Conservation (phyloP, 2,797 vertebrate species). For the Denticeps clupeoides region DNA sequence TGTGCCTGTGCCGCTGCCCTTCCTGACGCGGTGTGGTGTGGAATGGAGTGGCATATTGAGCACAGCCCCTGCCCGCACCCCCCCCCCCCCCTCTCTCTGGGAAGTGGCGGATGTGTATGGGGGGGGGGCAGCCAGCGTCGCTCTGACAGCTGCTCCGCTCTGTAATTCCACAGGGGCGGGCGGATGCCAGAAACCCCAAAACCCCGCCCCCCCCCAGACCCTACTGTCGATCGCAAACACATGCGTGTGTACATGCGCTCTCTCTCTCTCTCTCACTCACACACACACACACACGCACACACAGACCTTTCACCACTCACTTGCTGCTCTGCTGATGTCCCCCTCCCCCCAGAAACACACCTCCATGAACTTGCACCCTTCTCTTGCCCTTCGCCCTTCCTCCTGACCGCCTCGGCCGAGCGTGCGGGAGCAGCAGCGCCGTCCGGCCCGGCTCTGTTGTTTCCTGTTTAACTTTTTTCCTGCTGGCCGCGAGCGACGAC, state of each 20-base stretch:
- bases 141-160: conserved; percentile 62
- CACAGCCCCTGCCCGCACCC: not conserved
- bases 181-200: conserved; percentile 24
- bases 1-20: conserved; percentile 9
- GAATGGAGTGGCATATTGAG: not conserved
- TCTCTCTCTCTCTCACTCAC: not conserved
- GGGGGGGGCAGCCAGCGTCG: conserved; percentile 29
- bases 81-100: not conserved
- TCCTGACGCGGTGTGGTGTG: not conserved
- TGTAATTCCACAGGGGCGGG: conserved; percentile 57
- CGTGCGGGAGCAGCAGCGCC: too few species aligned
- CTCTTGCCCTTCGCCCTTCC: conserved; percentile 12
- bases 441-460: too few species aligned
- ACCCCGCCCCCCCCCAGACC: too few species aligned
- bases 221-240: too few species aligned
- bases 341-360: conserved; percentile 3
- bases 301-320: conserved; percentile 22
- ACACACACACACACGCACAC: conserved; percentile 2
- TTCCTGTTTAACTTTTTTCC: conserved; percentile 51
- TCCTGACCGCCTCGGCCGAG: conserved; percentile 15
- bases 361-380: not conserved
- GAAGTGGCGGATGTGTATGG: conserved; percentile 10
- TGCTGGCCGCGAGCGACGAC: conserved; percentile 37
- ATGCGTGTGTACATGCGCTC: too few species aligned
- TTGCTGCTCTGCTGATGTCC: conserved; percentile 17